These are phyloP conservation scores for Helicoverpa zea DNA, from an alignment of 1,140 invertebrate species.

Conservation along the genomic window DNA sequence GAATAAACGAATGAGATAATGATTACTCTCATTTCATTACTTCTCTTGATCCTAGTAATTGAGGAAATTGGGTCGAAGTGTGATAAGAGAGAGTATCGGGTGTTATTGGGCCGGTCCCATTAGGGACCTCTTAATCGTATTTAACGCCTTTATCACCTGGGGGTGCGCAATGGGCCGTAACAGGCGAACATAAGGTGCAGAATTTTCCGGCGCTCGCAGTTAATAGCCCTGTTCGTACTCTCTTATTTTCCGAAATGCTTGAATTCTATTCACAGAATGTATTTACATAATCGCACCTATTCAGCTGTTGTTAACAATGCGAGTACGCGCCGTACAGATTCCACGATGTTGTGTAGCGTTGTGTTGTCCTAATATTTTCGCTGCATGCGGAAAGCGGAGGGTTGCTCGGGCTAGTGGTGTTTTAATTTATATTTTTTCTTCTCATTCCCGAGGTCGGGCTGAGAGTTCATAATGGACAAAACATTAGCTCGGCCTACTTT, in stretches of 20 bases:
- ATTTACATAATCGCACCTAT: constrained; percentile 52
- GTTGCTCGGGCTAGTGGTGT: constrained; percentile 55
- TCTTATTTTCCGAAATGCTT: constrained; percentile 44
- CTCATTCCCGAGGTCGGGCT: constrained; percentile 59
- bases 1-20: constrained; percentile 83
- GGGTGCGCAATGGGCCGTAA: constrained; percentile 74
- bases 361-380: constrained; percentile 49
- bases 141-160: constrained; percentile 81
- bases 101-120: constrained; percentile 71
- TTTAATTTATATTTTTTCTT: constrained; percentile 77
- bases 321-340: constrained; percentile 32
- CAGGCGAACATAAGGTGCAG: constrained; percentile 63
- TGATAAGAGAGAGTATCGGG: constrained; percentile 76
- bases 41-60: constrained; percentile 83
- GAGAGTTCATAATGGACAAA: constrained; percentile 80
- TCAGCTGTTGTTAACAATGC: constrained; percentile 47
- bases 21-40: constrained; percentile 86
- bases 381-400: constrained; percentile 54
- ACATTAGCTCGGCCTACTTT: constrained; percentile 81
- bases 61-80: constrained; percentile 81
- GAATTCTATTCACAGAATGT: constrained; percentile 48
- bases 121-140: constrained; percentile 79
- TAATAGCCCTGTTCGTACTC: constrained; percentile 45
- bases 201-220: constrained; percentile 46
- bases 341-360: background rate